Percentiles rank a stretch among this genome's conserved stretches.
phyloP scores from a whole-genome alignment of 92 coral and sea anemone species.

The Palythoa grandiflora region DNA sequence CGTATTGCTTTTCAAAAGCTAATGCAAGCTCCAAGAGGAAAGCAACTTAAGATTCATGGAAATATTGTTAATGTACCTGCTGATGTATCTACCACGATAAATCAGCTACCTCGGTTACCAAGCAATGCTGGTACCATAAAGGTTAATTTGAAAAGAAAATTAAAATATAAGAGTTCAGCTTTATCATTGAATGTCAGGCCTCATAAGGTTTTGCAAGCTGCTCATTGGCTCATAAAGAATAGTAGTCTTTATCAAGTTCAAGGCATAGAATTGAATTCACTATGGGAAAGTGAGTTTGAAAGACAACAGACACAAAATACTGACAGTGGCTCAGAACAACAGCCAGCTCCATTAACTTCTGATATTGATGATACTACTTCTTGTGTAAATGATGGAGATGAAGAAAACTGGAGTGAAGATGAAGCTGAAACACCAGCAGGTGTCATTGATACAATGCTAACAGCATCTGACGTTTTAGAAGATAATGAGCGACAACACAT shows the following conservation, averaged over 20 bases:
- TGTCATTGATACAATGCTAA: constrained; percentile 51
- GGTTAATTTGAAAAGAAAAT: neutral
- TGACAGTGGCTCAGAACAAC: constrained; percentile 26
- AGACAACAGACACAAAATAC: constrained; percentile 40
- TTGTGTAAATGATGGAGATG: constrained; percentile 41
- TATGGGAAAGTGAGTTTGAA: constrained; percentile 56
- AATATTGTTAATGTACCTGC: constrained; percentile 59
- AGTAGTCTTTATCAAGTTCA: constrained; percentile 71
- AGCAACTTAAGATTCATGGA: constrained; percentile 44
- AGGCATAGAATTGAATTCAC: constrained; percentile 59
- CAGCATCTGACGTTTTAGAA: constrained; percentile 72
- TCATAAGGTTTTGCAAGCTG: constrained; percentile 47
- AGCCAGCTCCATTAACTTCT: constrained; percentile 31
- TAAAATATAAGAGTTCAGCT: neutral
- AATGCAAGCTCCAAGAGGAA: constrained; percentile 72
- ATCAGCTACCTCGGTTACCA: constrained; percentile 66
- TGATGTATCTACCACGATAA: constrained; percentile 62
- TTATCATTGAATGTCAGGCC: constrained; percentile 47
- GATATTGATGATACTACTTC: constrained; percentile 7
- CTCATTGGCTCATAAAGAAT: constrained; percentile 62
- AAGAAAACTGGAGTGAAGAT: constrained; percentile 65
- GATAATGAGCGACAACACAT: constrained; percentile 47
- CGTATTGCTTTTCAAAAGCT: constrained; percentile 51
- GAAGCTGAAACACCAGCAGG: constrained; percentile 62
- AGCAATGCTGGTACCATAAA: constrained; percentile 22